A percentile compares a stretch with the other conserved stretches of the same genome.
These are phyloP conservation scores for Vanessa tameamea DNA, from an alignment of 1,140 invertebrate species.

Conservation along the genomic window DNA sequence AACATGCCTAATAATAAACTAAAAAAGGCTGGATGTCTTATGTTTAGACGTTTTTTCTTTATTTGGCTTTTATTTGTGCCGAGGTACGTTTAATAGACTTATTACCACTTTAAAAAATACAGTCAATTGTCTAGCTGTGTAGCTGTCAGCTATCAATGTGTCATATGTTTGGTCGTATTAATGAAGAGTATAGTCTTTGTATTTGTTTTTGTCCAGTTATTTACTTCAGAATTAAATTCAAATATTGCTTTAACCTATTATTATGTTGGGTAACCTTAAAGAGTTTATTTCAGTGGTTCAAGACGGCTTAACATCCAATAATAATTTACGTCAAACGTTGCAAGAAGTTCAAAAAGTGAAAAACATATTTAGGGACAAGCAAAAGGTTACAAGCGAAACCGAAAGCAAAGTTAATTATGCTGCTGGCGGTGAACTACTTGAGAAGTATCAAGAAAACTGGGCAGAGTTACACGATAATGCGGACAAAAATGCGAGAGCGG, in stretches of 20 bases:
- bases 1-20: too few relatives aligned
- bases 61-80: too few relatives aligned
- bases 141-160: too few relatives aligned
- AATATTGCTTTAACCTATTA: constrained; percentile 21
- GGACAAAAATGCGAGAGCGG: constrained; percentile 67
- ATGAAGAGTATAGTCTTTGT: not conserved
- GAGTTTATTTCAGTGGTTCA: constrained; percentile 75
- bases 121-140: too few relatives aligned
- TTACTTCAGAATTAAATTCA: not conserved
- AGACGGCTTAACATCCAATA: constrained; percentile 69
- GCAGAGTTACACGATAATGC: constrained; percentile 67
- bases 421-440: constrained; percentile 64
- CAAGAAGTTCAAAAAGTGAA: constrained; percentile 74
- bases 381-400: constrained; percentile 53
- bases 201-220: not conserved
- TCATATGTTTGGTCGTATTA: too few relatives aligned
- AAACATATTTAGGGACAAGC: constrained; percentile 74
- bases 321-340: constrained; percentile 68
- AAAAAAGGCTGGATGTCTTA: too few relatives aligned
- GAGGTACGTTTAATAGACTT: too few relatives aligned
- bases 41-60: too few relatives aligned
- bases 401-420: constrained; percentile 73
- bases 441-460: constrained; percentile 73
- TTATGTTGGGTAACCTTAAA: constrained; percentile 74
- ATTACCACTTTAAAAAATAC: too few relatives aligned